Evolutionary conservation across 2,888 invertebrate genomes (phyloP).

Genomic region (Nephrotoma flavescens): DNA sequence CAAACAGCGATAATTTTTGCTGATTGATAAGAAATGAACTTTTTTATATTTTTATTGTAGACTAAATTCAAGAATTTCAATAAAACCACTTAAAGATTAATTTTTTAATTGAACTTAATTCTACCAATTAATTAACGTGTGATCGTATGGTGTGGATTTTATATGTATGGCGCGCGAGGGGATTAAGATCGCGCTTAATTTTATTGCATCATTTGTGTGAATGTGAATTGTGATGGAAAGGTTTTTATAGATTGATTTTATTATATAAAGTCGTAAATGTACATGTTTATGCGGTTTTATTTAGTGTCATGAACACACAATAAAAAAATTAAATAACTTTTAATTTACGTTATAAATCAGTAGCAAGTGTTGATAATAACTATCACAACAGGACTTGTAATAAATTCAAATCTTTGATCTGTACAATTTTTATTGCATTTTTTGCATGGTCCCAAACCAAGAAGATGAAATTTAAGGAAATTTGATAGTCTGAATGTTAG

Average conservation of each 20-base stretch:
- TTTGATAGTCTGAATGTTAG: no score
- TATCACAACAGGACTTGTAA: background rate
- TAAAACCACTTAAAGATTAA: background rate
- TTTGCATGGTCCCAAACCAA: no score
- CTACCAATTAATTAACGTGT: background rate
- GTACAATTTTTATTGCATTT: no score
- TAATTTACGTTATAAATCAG: background rate
- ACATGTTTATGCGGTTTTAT: background rate
- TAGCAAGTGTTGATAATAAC: background rate
- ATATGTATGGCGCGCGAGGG: background rate
- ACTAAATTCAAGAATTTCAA: background rate
- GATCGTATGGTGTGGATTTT: background rate
- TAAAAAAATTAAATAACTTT: background rate
- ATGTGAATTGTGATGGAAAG: background rate
- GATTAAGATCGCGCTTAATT: background rate
- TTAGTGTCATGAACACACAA: background rate
- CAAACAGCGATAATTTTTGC: background rate
- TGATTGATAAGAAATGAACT: background rate
- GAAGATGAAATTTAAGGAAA: no score
- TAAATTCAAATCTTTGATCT: background rate
- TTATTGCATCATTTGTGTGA: background rate
- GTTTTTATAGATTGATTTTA: background rate
- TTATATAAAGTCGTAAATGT: background rate
- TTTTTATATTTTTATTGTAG: background rate
- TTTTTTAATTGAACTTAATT: background rate